Evolutionary conservation across 2,113 vertebrate species (phyloP), one percentile per base, ranked within the genome.

Genomic region (Syrrhaptes paradoxus): DNA sequence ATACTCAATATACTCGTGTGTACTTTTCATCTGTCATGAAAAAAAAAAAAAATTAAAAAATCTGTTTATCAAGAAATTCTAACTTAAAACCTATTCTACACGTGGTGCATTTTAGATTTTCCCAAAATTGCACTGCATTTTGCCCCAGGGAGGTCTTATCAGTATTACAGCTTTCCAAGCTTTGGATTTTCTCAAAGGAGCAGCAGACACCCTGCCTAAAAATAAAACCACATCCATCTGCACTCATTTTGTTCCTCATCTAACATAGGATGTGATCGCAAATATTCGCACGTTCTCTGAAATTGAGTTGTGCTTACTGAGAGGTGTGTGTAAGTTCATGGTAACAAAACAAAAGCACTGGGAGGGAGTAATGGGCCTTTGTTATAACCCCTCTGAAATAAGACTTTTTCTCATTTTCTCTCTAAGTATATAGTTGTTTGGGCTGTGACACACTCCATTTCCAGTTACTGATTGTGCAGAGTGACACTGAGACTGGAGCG

Each of bases 401-500:
- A 76, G 81, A n/a, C n/a, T 76, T 54, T 45, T 80, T 93, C 38
- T 63, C 75, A 15, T 71, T 91, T 78, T 62, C 65, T 91, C 54
- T 18, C 67, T 19, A 19, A 74, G 79, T 74, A 45, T n/a, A 2
- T 57, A 77, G 74, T 28, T 85, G 85, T 88, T 95, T 88, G 95
- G 84, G 80, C 78, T 93, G 77, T 71, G 82, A 55, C 49, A 54
- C 89, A 58, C 77, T 95, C 96, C 61, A 57, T 92, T 97, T 95
- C 85, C 95, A 92, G 94, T 91, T 86, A 96, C 20, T 91, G 93
- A 95, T 94, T 94, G 74, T 79, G 89, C 70, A 45, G 79, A 96
- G 93, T 97, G 97, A 97, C 96, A 97, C 89, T 87, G 97, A 97
- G 97, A 93, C 91, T 31, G 94, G 95, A 94, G 91, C 94, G 85